A percentile compares a stretch with the other conserved stretches of the same genome.
phyloP scores from a whole-genome alignment of 1,140 invertebrate genomes.

The Gonioctena quinquepunctata region DNA sequence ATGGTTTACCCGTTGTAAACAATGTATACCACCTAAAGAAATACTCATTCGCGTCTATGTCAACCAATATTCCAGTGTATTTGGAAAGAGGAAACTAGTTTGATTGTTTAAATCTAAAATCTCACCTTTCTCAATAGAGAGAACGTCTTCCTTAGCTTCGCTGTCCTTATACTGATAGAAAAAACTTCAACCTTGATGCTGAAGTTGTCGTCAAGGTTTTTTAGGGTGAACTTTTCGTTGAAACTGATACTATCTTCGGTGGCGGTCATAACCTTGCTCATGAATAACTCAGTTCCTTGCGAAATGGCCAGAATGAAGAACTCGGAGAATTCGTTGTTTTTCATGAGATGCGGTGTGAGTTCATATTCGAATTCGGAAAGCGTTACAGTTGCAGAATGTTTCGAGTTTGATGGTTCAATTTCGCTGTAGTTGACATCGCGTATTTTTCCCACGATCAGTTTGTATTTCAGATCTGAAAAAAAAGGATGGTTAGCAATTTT shows the following conservation, averaged over 20 bases:
- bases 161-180: conserved; percentile 17
- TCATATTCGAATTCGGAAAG: conserved; percentile 19
- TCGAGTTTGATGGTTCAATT: too few relatives aligned
- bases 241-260: conserved; percentile 8
- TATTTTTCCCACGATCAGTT: conserved; percentile 20
- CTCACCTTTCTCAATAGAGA: too few relatives aligned
- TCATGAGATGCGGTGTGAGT: not conserved
- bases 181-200: conserved; percentile 25
- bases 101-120: too few relatives aligned
- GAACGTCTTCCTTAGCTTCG: too few relatives aligned
- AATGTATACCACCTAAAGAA: too few relatives aligned
- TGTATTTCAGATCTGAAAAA: conserved; percentile 20
- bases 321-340: not conserved
- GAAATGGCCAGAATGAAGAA: conserved; percentile 22
- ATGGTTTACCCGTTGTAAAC: too few relatives aligned
- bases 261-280: conserved; percentile 7
- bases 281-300: conserved; percentile 9
- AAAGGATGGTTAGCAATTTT: too few relatives aligned
- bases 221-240: not conserved
- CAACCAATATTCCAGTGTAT: too few relatives aligned
- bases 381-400: not conserved
- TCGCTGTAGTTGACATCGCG: conserved; percentile 7
- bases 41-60: too few relatives aligned
- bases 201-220: conserved; percentile 18
- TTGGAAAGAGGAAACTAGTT: too few relatives aligned